Conservation (phyloP, 2,113 vertebrate species). For the Pungitius pungitius region DNA sequence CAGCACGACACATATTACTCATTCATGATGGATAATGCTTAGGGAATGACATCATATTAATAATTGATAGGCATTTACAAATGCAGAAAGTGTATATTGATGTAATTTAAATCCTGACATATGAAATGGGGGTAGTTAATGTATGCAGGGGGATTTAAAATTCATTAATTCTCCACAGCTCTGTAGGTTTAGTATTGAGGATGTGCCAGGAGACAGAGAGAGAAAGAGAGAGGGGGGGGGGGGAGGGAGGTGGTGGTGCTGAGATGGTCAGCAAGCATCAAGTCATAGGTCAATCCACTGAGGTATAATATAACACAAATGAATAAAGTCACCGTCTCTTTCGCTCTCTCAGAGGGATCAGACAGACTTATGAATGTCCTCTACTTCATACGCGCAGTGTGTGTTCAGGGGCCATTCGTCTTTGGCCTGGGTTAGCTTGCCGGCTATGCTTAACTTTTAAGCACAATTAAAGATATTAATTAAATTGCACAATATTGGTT, state of each 20-base stretch:
- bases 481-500: slow-evolving; percentile 23
- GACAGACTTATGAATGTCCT: slow-evolving; percentile 71
- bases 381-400: slow-evolving; percentile 52
- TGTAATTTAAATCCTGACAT: slow-evolving; percentile 70
- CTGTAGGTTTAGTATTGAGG: slow-evolving; percentile 62
- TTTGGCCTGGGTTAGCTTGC: slow-evolving; percentile 23
- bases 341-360: slow-evolving; percentile 59
- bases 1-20: slow-evolving; percentile 47
- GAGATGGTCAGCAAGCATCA: slow-evolving; percentile 1
- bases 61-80: slow-evolving; percentile 69
- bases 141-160: slow-evolving; percentile 69
- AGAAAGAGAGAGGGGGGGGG: slow-evolving; percentile 2
- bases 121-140: slow-evolving; percentile 72
- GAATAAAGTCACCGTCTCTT: slow-evolving; percentile 46
- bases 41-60: slow-evolving; percentile 68
- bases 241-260: neutral
- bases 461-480: neutral
- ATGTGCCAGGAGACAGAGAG: slow-evolving; percentile 48
- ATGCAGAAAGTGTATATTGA: slow-evolving; percentile 71
- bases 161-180: slow-evolving; percentile 71
- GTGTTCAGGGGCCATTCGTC: slow-evolving; percentile 24
- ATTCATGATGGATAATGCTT: slow-evolving; percentile 55
- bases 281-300: slow-evolving; percentile 73
- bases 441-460: slow-evolving; percentile 16
- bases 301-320: slow-evolving; percentile 68